Percentiles rank a stretch among this genome's conserved stretches.
phyloP scores from a whole-genome alignment of 2,888 invertebrate genomes.

The Drosophila parthenogenetica region DNA sequence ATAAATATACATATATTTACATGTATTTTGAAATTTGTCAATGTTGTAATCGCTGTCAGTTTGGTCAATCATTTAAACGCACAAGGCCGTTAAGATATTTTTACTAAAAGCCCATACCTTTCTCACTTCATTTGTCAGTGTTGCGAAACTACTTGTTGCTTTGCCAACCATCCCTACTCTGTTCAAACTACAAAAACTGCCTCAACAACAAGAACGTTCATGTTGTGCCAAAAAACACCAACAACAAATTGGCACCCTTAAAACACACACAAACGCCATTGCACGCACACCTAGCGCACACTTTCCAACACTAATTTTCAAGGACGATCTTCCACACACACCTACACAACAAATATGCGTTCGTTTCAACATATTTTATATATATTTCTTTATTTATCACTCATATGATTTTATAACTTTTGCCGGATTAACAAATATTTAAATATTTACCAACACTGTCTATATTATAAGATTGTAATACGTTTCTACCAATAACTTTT shows the following conservation, averaged over 20 bases:
- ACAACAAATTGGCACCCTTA: slow-evolving; percentile 16
- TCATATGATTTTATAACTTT: slow-evolving; percentile 7
- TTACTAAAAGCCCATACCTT: slow-evolving; percentile 1
- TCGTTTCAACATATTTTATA: slow-evolving; percentile 22
- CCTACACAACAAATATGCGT: slow-evolving; percentile 19
- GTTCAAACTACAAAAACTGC: slow-evolving; percentile 54
- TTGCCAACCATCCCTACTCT: slow-evolving; percentile 4
- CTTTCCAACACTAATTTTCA: slow-evolving; percentile 31
- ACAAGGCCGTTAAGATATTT: slow-evolving; percentile 32
- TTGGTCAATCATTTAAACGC: slow-evolving; percentile 49
- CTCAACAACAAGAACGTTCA: slow-evolving; percentile 30
- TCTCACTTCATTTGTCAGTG: slow-evolving; percentile 12
- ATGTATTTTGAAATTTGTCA: slow-evolving; percentile 21
- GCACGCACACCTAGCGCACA: slow-evolving; percentile 13
- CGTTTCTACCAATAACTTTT: not conserved
- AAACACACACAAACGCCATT: slow-evolving; percentile 5
- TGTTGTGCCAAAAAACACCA: slow-evolving; percentile 37
- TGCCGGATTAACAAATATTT: slow-evolving; percentile 19
- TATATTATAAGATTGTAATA: not conserved
- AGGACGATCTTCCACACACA: slow-evolving; percentile 44
- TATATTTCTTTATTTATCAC: not conserved
- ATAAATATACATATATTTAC: slow-evolving; percentile 22
- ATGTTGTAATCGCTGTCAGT: slow-evolving; percentile 37
- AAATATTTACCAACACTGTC: slow-evolving; percentile 18
- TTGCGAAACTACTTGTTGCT: slow-evolving; percentile 2